Conservation (phyloP, 2,797 vertebrate species). For the Diplodus puntazzo region DNA sequence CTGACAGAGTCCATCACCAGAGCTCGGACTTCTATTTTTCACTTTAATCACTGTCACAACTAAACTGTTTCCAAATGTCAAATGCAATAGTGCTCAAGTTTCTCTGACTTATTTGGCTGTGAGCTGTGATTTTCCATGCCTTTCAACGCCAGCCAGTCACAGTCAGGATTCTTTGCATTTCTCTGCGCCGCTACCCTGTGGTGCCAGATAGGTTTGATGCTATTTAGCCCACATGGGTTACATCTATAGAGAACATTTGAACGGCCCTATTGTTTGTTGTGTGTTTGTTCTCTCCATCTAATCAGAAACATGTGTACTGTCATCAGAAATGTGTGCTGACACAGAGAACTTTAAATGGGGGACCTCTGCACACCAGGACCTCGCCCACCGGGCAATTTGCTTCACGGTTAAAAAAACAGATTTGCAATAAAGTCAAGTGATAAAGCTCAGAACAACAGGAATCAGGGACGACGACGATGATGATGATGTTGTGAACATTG, state of each 20-base stretch:
- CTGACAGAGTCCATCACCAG: constrained; percentile 39
- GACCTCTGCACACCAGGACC: constrained; percentile 50
- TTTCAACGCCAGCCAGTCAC: constrained; percentile 46
- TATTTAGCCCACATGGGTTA: constrained; percentile 58
- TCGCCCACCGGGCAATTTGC: constrained; percentile 57
- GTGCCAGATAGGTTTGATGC: constrained; percentile 58
- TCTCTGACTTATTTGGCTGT: constrained; percentile 42
- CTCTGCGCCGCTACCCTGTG: constrained; percentile 42
- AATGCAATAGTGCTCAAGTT: constrained; percentile 36
- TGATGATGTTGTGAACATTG: constrained; percentile 37
- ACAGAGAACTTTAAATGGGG: constrained; percentile 48
- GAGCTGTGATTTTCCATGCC: constrained; percentile 58
- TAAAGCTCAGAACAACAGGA: constrained; percentile 40
- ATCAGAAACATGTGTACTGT: constrained; percentile 68
- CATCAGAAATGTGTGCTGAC: constrained; percentile 61
- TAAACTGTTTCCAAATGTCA: constrained; percentile 46
- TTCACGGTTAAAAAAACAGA: constrained; percentile 51
- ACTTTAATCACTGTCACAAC: constrained; percentile 26
- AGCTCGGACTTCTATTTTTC: constrained; percentile 31
- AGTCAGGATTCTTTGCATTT: constrained; percentile 58
- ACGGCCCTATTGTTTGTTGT: constrained; percentile 71
- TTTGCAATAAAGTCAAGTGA: constrained; percentile 50
- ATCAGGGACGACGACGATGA: constrained; percentile 30
- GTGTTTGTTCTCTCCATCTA: constrained; percentile 65
- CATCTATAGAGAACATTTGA: constrained; percentile 60